phyloP scores from a whole-genome alignment of 2,888 invertebrate species.

The Drosophila niveifrons region DNA sequence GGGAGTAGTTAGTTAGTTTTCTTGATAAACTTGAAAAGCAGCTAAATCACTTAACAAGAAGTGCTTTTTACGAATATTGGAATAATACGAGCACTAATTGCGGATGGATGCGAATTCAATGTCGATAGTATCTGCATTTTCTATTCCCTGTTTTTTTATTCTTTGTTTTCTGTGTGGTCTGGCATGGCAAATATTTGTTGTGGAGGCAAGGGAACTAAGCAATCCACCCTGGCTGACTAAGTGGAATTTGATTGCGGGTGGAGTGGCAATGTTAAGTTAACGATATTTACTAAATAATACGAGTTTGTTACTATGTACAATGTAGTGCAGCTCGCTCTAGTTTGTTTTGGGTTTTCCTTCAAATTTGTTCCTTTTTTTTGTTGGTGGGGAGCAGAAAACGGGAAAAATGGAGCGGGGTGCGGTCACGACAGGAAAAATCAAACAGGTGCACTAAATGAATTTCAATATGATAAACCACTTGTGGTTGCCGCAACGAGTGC shows the following conservation, averaged over 20 bases:
- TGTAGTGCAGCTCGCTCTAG: constrained; percentile 1
- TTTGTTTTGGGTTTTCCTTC: constrained; percentile 3
- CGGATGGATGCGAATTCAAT: neutral
- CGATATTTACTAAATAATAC: constrained; percentile 79
- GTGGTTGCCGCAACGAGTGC: constrained; percentile 66
- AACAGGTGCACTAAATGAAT: constrained; percentile 84
- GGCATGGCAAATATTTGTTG: constrained; percentile 42
- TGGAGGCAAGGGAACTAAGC: constrained; percentile 19
- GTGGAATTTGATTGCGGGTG: constrained; percentile 71
- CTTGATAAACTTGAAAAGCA: no score
- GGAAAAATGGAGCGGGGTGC: neutral
- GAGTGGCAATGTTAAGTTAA: constrained; percentile 74
- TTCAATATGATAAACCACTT: constrained; percentile 83
- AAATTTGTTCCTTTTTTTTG: constrained; percentile 2
- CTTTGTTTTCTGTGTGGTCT: neutral
- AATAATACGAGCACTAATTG: neutral
- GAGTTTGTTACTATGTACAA: constrained; percentile 21
- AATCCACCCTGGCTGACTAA: constrained; percentile 40
- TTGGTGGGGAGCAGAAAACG: neutral
- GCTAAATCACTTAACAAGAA: neutral
- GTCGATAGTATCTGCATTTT: constrained; percentile 2
- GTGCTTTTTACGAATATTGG: neutral
- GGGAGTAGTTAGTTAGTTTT: no score
- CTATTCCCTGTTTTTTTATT: neutral
- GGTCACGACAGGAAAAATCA: constrained; percentile 73